Evolutionary conservation across 92 coral and sea anemone species (phyloP).

Genomic region (Pocillopora meandrina): DNA sequence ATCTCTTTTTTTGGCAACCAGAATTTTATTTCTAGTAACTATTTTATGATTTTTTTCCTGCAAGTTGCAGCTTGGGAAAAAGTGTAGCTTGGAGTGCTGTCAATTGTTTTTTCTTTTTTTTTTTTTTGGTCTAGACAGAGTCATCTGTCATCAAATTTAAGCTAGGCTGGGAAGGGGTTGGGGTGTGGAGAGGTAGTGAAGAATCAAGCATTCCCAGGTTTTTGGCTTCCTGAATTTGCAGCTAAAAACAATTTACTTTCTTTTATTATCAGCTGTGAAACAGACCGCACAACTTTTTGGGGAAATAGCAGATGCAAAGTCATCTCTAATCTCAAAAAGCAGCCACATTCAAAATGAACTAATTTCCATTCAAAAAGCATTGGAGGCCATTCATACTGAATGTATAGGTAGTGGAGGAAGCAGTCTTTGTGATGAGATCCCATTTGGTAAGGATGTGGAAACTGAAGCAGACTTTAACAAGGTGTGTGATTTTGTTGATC

Average conservation of each 20-base stretch:
- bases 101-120: no score
- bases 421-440: slow-evolving; percentile 33
- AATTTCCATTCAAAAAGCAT: not conserved
- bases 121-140: no score
- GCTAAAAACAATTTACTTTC: not conserved
- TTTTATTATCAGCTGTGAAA: not conserved
- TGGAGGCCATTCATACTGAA: not conserved
- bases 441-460: slow-evolving; percentile 24
- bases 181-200: no score
- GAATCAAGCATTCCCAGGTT: no score
- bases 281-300: not conserved
- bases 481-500: not conserved
- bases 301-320: not conserved
- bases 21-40: no score
- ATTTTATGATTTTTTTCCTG: no score
- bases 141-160: no score
- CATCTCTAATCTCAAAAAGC: not conserved
- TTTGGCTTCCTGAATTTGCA: no score
- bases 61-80: no score
- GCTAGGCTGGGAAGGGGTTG: no score
- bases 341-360: slow-evolving; percentile 8
- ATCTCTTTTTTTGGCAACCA: no score
- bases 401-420: not conserved
- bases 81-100: no score
- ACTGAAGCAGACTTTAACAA: slow-evolving; percentile 67